These are phyloP conservation scores for Rhegmatorhina hoffmannsi DNA, from an alignment of 2,113 vertebrate genomes.

Conservation along the genomic window DNA sequence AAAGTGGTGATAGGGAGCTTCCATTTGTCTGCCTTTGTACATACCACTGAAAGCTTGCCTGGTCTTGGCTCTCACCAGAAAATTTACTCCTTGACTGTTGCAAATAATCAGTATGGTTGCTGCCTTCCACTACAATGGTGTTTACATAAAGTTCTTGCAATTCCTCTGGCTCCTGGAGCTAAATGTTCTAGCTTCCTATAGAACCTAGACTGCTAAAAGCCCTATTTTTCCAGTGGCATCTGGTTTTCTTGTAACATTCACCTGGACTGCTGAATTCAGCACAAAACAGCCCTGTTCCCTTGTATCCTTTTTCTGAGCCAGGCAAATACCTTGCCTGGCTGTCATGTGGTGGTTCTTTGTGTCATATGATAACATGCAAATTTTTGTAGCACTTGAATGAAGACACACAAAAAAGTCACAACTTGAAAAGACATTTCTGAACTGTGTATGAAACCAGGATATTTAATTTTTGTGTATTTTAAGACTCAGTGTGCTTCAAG, in stretches of 20 bases:
- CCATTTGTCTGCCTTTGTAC: neutral
- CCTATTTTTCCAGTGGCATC: neutral
- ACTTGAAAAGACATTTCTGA: neutral
- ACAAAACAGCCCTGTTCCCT: neutral
- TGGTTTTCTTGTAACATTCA: neutral
- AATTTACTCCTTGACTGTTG: neutral
- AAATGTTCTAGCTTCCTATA: neutral
- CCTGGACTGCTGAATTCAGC: neutral
- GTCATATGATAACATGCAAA: neutral
- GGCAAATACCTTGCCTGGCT: neutral
- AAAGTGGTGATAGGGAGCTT: neutral
- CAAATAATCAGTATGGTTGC: neutral
- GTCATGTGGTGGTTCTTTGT: neutral
- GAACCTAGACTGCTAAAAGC: neutral
- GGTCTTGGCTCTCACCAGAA: neutral
- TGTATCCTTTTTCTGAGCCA: neutral
- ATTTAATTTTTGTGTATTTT: neutral
- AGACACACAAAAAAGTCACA: neutral
- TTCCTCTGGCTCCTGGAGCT: neutral
- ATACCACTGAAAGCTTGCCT: neutral
- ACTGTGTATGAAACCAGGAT: neutral
- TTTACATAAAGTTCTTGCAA: neutral
- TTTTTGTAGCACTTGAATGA: neutral
- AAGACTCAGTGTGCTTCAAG: neutral
- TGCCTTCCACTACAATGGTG: neutral